These are phyloP conservation scores for Byasa hedistus DNA, from an alignment of 2,888 invertebrate genomes.

Conservation along the genomic window DNA sequence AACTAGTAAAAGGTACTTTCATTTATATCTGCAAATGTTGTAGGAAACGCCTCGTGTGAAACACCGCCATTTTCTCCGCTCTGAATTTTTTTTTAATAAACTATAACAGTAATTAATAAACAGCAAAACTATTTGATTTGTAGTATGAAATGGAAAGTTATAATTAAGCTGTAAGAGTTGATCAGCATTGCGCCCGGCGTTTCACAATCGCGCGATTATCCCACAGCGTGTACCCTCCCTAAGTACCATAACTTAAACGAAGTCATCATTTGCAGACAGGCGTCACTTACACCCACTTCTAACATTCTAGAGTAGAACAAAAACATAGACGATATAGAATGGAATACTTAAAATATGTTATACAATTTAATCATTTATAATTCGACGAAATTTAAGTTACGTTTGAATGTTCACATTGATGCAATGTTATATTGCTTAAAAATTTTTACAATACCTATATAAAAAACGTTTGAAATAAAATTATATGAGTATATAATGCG, in stretches of 20 bases:
- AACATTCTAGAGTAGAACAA: neutral
- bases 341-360: neutral
- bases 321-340: neutral
- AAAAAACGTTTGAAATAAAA: no score
- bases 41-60: slow-evolving; percentile 65
- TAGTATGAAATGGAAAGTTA: neutral
- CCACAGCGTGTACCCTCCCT: slow-evolving; percentile 36
- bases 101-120: no score
- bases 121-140: neutral
- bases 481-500: no score
- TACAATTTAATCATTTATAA: no score
- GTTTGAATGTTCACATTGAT: no score
- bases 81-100: neutral
- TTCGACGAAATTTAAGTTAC: no score
- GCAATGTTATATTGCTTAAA: no score
- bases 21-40: slow-evolving; percentile 62
- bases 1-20: slow-evolving; percentile 74
- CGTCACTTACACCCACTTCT: slow-evolving; percentile 15
- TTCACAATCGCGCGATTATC: slow-evolving; percentile 55
- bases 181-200: slow-evolving; percentile 40
- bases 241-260: slow-evolving; percentile 3
- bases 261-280: slow-evolving; percentile 27
- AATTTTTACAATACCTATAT: no score
- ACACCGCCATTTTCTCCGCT: slow-evolving; percentile 38
- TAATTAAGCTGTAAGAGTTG: neutral